These are phyloP conservation scores for Staurois parvus DNA, from an alignment of 2,797 vertebrate species.

Conservation along the genomic window DNA sequence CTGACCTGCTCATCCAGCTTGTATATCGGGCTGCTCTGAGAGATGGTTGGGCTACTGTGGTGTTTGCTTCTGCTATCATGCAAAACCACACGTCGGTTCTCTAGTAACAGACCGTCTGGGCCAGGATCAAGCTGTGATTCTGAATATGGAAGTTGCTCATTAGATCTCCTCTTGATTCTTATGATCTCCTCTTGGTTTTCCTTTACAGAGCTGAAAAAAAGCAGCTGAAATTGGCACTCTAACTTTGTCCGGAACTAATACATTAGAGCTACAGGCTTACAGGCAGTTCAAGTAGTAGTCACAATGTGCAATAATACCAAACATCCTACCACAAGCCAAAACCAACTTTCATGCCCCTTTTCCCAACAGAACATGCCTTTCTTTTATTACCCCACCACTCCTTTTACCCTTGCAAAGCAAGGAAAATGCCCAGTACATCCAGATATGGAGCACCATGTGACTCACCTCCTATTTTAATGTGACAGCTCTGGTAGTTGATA, in stretches of 20 bases:
- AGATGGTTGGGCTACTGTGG: not conserved
- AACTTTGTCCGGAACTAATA: not conserved
- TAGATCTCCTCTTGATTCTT: not conserved
- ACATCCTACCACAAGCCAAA: no score
- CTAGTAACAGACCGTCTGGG: not conserved
- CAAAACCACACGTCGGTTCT: conserved; percentile 27
- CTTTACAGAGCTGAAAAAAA: not conserved
- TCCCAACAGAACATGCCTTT: no score
- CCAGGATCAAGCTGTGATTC: not conserved
- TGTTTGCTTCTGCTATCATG: conserved; percentile 15
- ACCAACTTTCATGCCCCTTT: no score
- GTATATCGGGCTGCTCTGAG: conserved; percentile 20
- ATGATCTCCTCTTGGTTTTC: not conserved
- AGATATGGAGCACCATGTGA: no score
- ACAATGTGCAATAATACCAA: not conserved
- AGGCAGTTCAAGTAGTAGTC: no score
- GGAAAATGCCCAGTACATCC: no score
- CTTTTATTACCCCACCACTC: no score
- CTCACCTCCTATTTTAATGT: no score
- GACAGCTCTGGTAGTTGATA: no score
- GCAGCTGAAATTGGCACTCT: not conserved
- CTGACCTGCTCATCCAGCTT: conserved; percentile 47
- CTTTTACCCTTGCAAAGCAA: no score
- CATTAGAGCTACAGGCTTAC: not conserved
- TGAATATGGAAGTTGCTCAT: not conserved